phyloP scores from a whole-genome alignment of 2,888 invertebrate species.

The Drosophila macrothrix region DNA sequence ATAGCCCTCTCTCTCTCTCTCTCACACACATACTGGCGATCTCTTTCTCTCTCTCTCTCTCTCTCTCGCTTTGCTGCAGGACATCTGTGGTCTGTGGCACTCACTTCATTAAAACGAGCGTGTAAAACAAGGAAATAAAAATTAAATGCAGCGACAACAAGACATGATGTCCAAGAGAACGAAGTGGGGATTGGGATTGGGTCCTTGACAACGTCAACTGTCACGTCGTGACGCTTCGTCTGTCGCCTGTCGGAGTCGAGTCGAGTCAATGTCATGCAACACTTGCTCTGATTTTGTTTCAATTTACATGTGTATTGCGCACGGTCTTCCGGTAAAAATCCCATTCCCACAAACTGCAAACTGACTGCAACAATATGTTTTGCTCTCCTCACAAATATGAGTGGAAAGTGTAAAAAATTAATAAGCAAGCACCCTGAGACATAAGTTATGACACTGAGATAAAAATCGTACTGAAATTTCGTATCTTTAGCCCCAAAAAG shows the following conservation, averaged over 20 bases:
- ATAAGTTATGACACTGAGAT: slow-evolving; percentile 5
- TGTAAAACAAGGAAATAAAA: slow-evolving; percentile 46
- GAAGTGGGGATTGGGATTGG: slow-evolving; percentile 6
- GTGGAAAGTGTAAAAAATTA: slow-evolving; percentile 31
- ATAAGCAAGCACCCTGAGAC: slow-evolving; percentile 15
- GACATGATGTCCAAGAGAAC: slow-evolving; percentile 21
- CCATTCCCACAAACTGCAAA: neutral
- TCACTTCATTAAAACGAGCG: slow-evolving; percentile 56
- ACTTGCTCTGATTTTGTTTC: slow-evolving; percentile 46
- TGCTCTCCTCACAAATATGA: slow-evolving; percentile 3
- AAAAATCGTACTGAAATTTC: neutral
- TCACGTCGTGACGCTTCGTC: slow-evolving; percentile 19
- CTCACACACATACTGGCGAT: neutral
- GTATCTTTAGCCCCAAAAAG: no score
- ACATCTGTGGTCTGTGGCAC: slow-evolving; percentile 50
- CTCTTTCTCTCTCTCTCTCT: neutral
- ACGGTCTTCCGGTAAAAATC: neutral
- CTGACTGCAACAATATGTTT: slow-evolving; percentile 50
- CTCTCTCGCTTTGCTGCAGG: slow-evolving; percentile 16
- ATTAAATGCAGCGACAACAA: slow-evolving; percentile 46
- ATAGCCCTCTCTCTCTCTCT: neutral
- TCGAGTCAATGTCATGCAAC: slow-evolving; percentile 28
- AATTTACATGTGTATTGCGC: slow-evolving; percentile 16
- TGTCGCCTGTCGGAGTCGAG: slow-evolving; percentile 11
- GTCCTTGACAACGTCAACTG: slow-evolving; percentile 43